A percentile compares a stretch with the other conserved stretches of the same genome.
phyloP scores from a whole-genome alignment of 2,888 invertebrate genomes.

The Amphiduros pacificus region DNA sequence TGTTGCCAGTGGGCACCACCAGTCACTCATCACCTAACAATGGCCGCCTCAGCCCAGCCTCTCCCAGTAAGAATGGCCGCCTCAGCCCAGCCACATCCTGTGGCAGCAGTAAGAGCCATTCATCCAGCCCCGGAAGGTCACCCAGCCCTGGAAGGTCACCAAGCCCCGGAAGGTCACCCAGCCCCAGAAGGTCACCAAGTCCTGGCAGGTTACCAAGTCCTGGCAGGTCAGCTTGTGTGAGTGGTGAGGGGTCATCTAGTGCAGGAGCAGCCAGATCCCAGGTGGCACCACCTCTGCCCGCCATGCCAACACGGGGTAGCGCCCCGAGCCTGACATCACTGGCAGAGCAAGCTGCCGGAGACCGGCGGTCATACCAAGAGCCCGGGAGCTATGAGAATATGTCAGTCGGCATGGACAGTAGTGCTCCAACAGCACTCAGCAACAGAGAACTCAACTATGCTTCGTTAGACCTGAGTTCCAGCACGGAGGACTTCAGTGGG shows the following conservation, averaged over 20 bases:
- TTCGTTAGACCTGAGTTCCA: constrained; percentile 45
- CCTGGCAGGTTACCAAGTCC: neutral
- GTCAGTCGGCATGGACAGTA: no score
- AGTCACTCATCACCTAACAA: no score
- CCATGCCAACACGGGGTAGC: constrained; percentile 7
- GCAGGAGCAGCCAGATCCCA: neutral
- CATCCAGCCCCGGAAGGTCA: neutral
- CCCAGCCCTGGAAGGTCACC: neutral
- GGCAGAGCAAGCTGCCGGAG: no score
- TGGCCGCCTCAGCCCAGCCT: no score
- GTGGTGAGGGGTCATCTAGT: no score
- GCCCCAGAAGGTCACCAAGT: neutral
- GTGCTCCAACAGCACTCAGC: no score
- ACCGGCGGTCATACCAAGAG: no score
- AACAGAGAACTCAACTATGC: no score
- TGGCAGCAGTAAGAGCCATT: neutral
- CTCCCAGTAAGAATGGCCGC: no score
- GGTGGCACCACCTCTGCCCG: neutral
- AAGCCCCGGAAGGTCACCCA: neutral
- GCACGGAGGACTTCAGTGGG: constrained; percentile 1
- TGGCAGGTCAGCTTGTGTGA: neutral
- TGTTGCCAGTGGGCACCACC: no score
- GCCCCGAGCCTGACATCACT: constrained; percentile 8
- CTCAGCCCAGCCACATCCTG: neutral
- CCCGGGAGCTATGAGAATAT: no score